These are phyloP conservation scores for Catamblyrhynchus diadema DNA, from an alignment of 2,797 vertebrate species.

Conservation along the genomic window DNA sequence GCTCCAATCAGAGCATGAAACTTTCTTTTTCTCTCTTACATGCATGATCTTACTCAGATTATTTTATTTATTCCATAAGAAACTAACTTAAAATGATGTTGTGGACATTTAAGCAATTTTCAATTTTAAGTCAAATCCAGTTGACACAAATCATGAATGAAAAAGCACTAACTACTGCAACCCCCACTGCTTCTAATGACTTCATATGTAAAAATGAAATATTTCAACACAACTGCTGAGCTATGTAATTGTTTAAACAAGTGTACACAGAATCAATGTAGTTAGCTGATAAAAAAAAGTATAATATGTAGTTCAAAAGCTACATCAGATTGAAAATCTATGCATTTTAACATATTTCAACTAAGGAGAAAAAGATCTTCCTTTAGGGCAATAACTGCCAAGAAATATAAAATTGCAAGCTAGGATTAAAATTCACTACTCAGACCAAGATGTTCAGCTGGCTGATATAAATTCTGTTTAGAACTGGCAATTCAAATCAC, in stretches of 20 bases:
- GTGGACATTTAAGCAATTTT: neutral
- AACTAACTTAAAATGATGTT: neutral
- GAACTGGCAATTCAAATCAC: neutral
- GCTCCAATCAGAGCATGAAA: neutral
- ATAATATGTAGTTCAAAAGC: neutral
- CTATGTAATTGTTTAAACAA: neutral
- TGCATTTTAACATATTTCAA: neutral
- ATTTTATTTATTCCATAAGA: neutral
- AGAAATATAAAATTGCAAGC: neutral
- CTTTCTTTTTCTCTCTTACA: neutral
- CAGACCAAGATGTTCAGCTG: neutral
- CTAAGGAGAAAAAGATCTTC: neutral
- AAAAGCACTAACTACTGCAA: neutral
- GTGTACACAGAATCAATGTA: neutral
- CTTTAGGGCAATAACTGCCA: neutral
- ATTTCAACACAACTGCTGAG: neutral
- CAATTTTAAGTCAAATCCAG: neutral
- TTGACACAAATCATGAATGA: neutral
- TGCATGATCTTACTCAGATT: neutral
- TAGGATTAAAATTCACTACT: neutral
- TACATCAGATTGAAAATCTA: neutral
- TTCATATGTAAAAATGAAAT: neutral
- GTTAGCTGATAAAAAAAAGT: neutral
- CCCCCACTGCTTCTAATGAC: neutral
- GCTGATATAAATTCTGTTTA: neutral